Conservation (phyloP, 2,888 invertebrate species). For the Anaspis maculata region DNA sequence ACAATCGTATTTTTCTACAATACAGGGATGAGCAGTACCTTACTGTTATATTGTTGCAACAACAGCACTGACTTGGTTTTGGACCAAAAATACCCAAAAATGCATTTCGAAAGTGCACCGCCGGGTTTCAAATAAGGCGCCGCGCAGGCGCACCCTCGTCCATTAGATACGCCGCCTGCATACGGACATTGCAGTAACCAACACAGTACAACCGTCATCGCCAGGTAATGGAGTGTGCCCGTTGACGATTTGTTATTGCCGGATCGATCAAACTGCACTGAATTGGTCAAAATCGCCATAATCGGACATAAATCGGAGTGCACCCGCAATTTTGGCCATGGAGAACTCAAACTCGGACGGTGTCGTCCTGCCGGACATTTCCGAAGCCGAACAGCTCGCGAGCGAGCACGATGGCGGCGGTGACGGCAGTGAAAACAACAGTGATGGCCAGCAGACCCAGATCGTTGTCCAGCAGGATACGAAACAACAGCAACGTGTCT, state of each 20-base stretch:
- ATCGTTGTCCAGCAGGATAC: too few relatives aligned
- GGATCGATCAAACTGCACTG: not conserved
- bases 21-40: too few relatives aligned
- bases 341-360: constrained; percentile 51
- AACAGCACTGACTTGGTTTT: too few relatives aligned
- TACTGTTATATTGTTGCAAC: too few relatives aligned
- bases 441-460: constrained; percentile 17
- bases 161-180: constrained; percentile 36
- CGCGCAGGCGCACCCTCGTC: constrained; percentile 15
- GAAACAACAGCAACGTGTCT: constrained; percentile 32
- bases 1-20: too few relatives aligned
- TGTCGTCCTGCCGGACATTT: constrained; percentile 63
- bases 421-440: constrained; percentile 39
- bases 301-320: constrained; percentile 6
- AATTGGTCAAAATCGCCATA: constrained; percentile 3
- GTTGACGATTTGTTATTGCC: not conserved
- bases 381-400: constrained; percentile 60
- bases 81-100: too few relatives aligned
- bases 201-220: constrained; percentile 30
- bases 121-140: constrained; percentile 33
- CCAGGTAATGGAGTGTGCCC: constrained; percentile 26
- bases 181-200: constrained; percentile 34
- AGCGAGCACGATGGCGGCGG: constrained; percentile 53
- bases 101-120: too few relatives aligned
- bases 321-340: constrained; percentile 34